Base-by-base conservation (phyloP, 2,113 vertebrate species). In the Aptenodytes forsteri region DNA sequence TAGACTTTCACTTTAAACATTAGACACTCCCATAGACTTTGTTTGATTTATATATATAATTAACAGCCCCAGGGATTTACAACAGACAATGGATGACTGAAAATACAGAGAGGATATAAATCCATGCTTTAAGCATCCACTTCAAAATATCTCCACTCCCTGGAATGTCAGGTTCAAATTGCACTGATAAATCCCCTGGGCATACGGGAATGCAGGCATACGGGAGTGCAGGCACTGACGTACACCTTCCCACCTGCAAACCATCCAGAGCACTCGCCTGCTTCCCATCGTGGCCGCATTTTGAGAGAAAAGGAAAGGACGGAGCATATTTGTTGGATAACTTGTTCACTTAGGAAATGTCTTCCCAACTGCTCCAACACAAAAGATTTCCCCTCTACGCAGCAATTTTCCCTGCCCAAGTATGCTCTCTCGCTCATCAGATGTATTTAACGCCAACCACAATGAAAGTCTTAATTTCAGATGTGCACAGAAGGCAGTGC, bases 1-100 rank as follows among this genome's bases (percentile, higher is more conserved):
- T 89, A 72, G 87, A 96, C 94, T 97, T 96, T 97, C 95, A 96
- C 94, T 97, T 96, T 89, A 97, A 96, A 72, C 89, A 89, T 87
- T 89, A 97, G 93, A 93, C 94, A 85, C 83, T 91, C 81, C 83
- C 71, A 87, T 13, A 89, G 73, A 54, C 56, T 95, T 87, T 89
- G 80, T 89, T 96, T 96, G 89, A 97, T 92, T 91, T 87, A 91
- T 97, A 85, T 70, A 79, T 91, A 93, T 87, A 94, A 96, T 93
- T 92, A 97, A 95, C 81, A 82, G 91, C 83, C 54, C 78, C 70
- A 62, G 83, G 90, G 91, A 97, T 89, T 70, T 92, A 87, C 54
- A 95, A 54, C 61, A 87, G 90, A 96, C 92, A 95, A 97, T 87
- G 77, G 77, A 66, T 72, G 67, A 92, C 89, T 76, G 82, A 91